Conservation (phyloP, 2,888 invertebrate genomes). For the Hymenopus coronatus region DNA sequence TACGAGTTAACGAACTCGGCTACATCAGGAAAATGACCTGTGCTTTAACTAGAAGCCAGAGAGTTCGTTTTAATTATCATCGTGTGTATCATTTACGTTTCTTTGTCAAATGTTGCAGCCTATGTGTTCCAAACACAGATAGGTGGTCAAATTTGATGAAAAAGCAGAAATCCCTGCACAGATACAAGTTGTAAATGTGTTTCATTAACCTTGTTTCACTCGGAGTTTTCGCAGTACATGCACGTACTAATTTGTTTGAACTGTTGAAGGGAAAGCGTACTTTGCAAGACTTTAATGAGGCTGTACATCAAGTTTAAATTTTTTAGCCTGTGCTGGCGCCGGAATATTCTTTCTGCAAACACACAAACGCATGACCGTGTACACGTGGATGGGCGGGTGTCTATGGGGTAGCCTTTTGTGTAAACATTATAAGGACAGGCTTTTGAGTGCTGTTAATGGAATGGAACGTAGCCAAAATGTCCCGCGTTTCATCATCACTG, state of each 20-base stretch:
- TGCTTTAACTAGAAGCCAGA: too few relatives aligned
- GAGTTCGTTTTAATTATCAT: too few relatives aligned
- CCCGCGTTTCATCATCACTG: background rate
- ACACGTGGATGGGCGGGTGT: background rate
- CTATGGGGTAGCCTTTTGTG: background rate
- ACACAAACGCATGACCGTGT: background rate
- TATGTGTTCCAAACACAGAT: too few relatives aligned
- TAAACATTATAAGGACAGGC: background rate
- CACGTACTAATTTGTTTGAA: background rate
- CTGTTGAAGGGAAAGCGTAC: background rate
- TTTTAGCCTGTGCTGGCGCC: background rate
- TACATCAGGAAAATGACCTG: too few relatives aligned
- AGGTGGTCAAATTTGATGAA: too few relatives aligned
- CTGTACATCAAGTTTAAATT: background rate
- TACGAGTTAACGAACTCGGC: too few relatives aligned
- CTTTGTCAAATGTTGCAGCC: too few relatives aligned
- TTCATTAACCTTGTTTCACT: background rate
- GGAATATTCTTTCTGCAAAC: background rate
- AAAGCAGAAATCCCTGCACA: too few relatives aligned
- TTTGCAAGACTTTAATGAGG: background rate
- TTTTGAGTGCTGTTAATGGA: background rate
- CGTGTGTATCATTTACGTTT: too few relatives aligned
- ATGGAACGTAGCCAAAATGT: background rate
- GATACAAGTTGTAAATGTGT: background rate
- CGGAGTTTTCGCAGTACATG: background rate